Evolutionary conservation across 2,113 vertebrate genomes (phyloP).

Genomic region (Chaetodon auriga): DNA sequence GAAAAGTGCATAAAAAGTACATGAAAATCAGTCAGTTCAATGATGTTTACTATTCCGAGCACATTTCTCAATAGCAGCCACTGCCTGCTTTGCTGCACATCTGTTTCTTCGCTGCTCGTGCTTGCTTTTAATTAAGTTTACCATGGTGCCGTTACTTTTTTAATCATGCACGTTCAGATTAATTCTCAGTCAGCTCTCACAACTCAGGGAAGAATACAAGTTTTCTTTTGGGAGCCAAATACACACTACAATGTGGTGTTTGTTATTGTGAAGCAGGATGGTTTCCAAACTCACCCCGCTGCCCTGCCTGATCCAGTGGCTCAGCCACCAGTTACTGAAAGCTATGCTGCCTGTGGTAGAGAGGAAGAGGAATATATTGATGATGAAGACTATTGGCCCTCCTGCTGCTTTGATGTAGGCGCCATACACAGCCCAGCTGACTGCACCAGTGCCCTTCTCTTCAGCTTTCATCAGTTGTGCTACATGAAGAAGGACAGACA

Average conservation of each 20-base stretch:
- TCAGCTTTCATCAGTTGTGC: conserved; percentile 85
- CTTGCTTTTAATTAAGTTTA: conserved; percentile 82
- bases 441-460: conserved; percentile 83
- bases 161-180: conserved; percentile 78
- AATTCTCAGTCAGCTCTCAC: conserved; percentile 66
- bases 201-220: conserved; percentile 57
- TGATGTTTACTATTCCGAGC: conserved; percentile 66
- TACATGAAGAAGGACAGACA: conserved; percentile 37
- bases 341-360: conserved; percentile 85
- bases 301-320: conserved; percentile 87
- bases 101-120: conserved; percentile 68
- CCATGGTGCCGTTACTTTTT: conserved; percentile 67
- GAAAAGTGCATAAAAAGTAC: conserved; percentile 44
- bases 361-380: conserved; percentile 85
- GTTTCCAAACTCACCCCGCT: conserved; percentile 79
- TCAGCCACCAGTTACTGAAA: conserved; percentile 89
- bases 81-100: conserved; percentile 74
- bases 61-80: conserved; percentile 71
- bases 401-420: conserved; percentile 88
- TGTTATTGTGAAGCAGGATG: conserved; percentile 18
- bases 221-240: conserved; percentile 46
- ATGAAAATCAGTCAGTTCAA: conserved; percentile 54
- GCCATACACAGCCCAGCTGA: conserved; percentile 83
- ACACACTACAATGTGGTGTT: conserved; percentile 22
- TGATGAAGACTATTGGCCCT: conserved; percentile 78